These are phyloP conservation scores for Phyllopteryx taeniolatus DNA, from an alignment of 2,113 vertebrate genomes.

Conservation along the genomic window DNA sequence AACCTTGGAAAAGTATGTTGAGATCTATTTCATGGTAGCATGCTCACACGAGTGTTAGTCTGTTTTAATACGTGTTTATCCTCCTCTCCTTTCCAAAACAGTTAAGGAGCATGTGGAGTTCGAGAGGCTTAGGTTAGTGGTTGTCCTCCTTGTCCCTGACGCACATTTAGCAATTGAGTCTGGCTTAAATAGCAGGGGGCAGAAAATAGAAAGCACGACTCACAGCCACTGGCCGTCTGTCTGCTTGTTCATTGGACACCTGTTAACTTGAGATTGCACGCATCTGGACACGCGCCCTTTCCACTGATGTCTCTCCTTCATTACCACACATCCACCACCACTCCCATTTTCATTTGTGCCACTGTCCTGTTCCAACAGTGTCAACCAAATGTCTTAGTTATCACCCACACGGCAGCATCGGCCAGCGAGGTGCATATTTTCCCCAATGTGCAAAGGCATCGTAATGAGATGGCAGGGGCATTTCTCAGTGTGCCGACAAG, in stretches of 20 bases:
- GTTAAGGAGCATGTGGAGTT: conserved; percentile 12
- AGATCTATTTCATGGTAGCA: neutral
- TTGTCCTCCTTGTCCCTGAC: neutral
- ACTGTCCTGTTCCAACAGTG: conserved; percentile 3
- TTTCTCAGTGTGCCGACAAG: conserved; percentile 31
- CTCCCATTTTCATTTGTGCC: conserved; percentile 5
- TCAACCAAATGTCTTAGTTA: conserved; percentile 14
- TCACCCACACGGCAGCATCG: conserved; percentile 15
- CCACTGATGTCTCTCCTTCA: conserved; percentile 3
- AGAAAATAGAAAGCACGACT: conserved; percentile 35
- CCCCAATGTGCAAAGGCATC: conserved; percentile 19
- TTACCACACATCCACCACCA: neutral
- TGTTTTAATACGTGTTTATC: conserved; percentile 6
- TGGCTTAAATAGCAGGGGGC: conserved; percentile 16
- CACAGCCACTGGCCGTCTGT: conserved; percentile 1
- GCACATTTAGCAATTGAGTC: conserved; percentile 2
- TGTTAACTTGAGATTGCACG: conserved; percentile 34
- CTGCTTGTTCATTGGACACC: conserved; percentile 24
- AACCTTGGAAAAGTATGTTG: neutral
- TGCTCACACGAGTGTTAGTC: neutral
- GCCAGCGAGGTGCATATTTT: neutral
- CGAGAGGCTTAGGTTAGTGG: conserved; percentile 7
- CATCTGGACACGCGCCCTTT: conserved; percentile 9
- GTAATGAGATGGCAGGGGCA: conserved; percentile 24
- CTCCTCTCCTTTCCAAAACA: conserved; percentile 6